phyloP scores from a whole-genome alignment of 1,140 invertebrate species.

The Drosophila rhopaloa region DNA sequence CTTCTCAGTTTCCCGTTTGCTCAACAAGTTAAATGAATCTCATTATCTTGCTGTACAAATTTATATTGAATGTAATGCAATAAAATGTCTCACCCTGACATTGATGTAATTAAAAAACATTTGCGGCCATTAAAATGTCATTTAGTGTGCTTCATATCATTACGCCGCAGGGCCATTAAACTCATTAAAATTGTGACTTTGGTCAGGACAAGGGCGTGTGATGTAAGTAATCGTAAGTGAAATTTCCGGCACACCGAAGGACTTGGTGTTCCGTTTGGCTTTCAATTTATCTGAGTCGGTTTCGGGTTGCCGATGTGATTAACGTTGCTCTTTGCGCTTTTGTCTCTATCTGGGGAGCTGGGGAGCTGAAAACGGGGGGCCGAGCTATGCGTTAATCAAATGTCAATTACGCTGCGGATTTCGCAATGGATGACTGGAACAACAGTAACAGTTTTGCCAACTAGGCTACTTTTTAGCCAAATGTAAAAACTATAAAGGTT shows the following conservation, averaged over 20 bases:
- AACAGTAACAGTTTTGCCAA: constrained; percentile 4
- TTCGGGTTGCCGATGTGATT: constrained; percentile 49
- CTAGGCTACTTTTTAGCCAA: not conserved
- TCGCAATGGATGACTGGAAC: constrained; percentile 42
- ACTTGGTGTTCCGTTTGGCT: constrained; percentile 29
- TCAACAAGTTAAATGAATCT: constrained; percentile 7
- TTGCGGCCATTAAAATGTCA: constrained; percentile 71
- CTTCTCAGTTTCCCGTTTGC: not conserved
- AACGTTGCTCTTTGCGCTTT: constrained; percentile 47
- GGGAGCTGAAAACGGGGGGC: not conserved
- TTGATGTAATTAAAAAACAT: constrained; percentile 71
- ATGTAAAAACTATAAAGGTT: not conserved
- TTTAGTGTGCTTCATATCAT: constrained; percentile 67
- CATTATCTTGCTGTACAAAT: constrained; percentile 37
- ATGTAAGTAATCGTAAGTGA: constrained; percentile 21
- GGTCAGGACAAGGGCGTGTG: constrained; percentile 26
- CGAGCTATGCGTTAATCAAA: constrained; percentile 73
- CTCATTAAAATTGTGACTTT: constrained; percentile 71
- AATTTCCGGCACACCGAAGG: constrained; percentile 12
- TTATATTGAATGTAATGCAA: constrained; percentile 44
- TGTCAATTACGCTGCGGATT: constrained; percentile 73
- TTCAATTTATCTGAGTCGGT: constrained; percentile 63
- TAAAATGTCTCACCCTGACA: constrained; percentile 37
- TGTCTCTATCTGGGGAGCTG: constrained; percentile 29
- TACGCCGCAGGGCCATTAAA: constrained; percentile 66